Evolutionary conservation across 2,113 vertebrate genomes (phyloP).

Genomic region (Charina bottae): DNA sequence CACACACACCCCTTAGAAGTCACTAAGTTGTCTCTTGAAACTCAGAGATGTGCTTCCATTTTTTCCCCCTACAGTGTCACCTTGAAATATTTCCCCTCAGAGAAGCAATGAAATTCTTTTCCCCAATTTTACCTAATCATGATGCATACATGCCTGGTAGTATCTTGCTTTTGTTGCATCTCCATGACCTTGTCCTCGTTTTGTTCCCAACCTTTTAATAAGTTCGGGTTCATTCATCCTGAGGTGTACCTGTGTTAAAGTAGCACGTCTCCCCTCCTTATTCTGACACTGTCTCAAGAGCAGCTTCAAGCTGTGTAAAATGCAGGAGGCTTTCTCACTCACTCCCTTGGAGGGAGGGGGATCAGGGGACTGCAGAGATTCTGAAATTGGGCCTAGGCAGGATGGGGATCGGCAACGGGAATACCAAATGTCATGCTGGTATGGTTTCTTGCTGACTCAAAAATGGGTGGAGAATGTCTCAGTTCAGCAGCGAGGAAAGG

Average conservation of each 20-base stretch:
- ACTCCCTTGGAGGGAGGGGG: not conserved
- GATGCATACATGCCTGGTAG: not conserved
- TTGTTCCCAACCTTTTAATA: not conserved
- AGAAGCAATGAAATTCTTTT: not conserved
- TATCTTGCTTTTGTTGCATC: not conserved
- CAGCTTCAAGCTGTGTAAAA: not conserved
- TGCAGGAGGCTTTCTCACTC: not conserved
- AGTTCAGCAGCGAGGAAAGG: not conserved
- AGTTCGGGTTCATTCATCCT: not conserved
- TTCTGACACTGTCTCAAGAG: not conserved
- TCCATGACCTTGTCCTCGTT: not conserved
- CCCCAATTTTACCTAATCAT: not conserved
- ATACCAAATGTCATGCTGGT: not conserved
- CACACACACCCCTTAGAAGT: too few species aligned
- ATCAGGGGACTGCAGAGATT: not conserved
- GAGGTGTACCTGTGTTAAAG: not conserved
- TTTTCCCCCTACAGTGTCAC: not conserved
- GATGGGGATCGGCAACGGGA: not conserved
- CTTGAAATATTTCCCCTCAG: not conserved
- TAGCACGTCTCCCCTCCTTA: not conserved
- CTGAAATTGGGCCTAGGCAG: not conserved
- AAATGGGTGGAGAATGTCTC: not conserved
- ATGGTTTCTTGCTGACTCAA: not conserved
- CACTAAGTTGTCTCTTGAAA: not conserved
- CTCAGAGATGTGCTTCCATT: not conserved